Evolutionary conservation across 2,797 vertebrate genomes (phyloP).

Genomic region (Takifugu ocellatus): DNA sequence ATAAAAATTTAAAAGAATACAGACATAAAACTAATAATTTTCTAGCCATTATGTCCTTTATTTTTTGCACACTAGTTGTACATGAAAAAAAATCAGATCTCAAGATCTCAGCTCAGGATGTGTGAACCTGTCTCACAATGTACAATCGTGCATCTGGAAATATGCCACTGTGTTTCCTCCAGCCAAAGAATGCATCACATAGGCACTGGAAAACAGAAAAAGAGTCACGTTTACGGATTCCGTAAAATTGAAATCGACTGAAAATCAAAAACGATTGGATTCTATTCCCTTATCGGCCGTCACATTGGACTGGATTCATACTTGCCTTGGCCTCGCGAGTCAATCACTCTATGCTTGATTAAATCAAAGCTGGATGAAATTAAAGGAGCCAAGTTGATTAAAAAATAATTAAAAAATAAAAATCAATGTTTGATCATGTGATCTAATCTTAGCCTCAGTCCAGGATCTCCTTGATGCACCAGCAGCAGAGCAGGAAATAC

Average conservation of each 20-base stretch:
- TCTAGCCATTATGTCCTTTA: constrained; percentile 50
- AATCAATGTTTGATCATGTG: constrained; percentile 40
- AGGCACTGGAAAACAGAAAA: constrained; percentile 35
- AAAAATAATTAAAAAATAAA: constrained; percentile 5
- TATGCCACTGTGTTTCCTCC: constrained; percentile 24
- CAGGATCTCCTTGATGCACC: constrained; percentile 88
- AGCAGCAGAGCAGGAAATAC: constrained; percentile 90
- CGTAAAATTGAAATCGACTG: too few species aligned
- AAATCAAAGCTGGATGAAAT: constrained; percentile 43
- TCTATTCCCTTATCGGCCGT: constrained; percentile 12
- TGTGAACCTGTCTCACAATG: constrained; percentile 18
- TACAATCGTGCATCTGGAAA: constrained; percentile 31
- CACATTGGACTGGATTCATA: constrained; percentile 27
- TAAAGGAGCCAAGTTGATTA: constrained; percentile 9
- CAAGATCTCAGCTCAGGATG: constrained; percentile 28
- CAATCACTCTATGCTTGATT: constrained; percentile 39
- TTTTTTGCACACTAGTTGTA: constrained; percentile 43
- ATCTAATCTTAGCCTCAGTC: constrained; percentile 69
- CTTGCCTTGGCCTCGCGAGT: constrained; percentile 41
- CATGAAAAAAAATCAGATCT: constrained; percentile 32
- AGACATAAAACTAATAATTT: constrained; percentile 31
- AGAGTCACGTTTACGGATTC: too few species aligned
- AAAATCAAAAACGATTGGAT: not conserved
- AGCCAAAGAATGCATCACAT: constrained; percentile 23
- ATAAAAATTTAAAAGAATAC: constrained; percentile 32